These are phyloP conservation scores for Esox masquinongy DNA, from an alignment of 2,797 vertebrate genomes.

Conservation along the genomic window DNA sequence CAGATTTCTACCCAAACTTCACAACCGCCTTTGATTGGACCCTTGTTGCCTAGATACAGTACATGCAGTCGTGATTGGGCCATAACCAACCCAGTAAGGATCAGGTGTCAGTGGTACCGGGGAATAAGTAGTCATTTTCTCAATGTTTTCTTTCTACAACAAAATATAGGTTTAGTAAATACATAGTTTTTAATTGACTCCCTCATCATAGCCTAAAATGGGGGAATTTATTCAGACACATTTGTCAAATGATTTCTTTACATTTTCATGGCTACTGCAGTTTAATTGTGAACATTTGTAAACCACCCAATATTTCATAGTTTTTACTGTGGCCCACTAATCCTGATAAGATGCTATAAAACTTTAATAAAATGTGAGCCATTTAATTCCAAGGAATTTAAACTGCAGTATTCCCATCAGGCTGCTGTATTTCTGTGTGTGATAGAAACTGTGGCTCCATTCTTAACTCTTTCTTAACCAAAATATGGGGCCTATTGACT, in stretches of 20 bases:
- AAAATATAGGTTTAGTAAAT: slow-evolving; percentile 42
- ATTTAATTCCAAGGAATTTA: slow-evolving; percentile 17
- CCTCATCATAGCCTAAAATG: slow-evolving; percentile 39
- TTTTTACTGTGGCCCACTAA: slow-evolving; percentile 3
- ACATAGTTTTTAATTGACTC: slow-evolving; percentile 41
- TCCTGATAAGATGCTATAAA: slow-evolving; percentile 1
- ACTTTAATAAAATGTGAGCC: background rate
- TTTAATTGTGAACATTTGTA: slow-evolving; percentile 31
- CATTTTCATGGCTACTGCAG: slow-evolving; percentile 40
- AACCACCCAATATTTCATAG: background rate
- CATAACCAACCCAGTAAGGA: slow-evolving; percentile 79
- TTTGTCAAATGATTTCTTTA: slow-evolving; percentile 11
- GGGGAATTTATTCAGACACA: slow-evolving; percentile 30
- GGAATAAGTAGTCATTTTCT: slow-evolving; percentile 80
- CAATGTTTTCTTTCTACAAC: slow-evolving; percentile 56
- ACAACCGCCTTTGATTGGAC: slow-evolving; percentile 84
- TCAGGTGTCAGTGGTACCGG: slow-evolving; percentile 87
- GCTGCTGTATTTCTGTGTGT: slow-evolving; percentile 22
- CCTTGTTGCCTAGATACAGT: slow-evolving; percentile 88
- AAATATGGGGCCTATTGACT: background rate
- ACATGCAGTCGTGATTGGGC: slow-evolving; percentile 86
- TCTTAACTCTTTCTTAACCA: slow-evolving; percentile 3
- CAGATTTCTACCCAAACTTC: slow-evolving; percentile 77
- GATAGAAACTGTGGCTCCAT: slow-evolving; percentile 41
- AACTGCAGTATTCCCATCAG: slow-evolving; percentile 45